Base-by-base conservation (phyloP, 2,113 vertebrate genomes). In the Esox niger region DNA sequence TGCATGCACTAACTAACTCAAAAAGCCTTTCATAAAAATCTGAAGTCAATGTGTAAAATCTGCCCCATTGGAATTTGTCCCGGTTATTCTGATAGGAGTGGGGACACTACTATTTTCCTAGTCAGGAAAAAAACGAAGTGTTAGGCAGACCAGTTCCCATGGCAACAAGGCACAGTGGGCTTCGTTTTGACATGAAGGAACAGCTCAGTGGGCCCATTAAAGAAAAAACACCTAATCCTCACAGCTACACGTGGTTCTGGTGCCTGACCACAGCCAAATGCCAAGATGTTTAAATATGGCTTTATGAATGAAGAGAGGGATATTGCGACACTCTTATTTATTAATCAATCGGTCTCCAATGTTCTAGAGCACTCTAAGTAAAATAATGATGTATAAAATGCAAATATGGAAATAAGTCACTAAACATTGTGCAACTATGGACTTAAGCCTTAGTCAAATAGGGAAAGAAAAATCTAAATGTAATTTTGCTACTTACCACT, bases 141-240 rank as follows among this genome's bases (percentile, higher is more conserved):
- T 65, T 66, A 66, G 77, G 82, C 82, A 78, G 82, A 87, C 78
- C 82, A 66, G 89, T 91, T 91, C 84, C 89, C 89, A 91, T 91
- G 86, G 89, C 66, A 91, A 91, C 90, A 52, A 46, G 30, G 77
- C 82, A 82, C 84, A 88, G 78, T 78, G 78, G 79, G 83, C 79
- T 78, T 77, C 78, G 84, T 85, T 80, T 84, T 78, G 84, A 85
- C 77, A 79, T 69, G 77, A 77, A 79, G 73, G 66, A 84, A 78
- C 75, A 84, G 82, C 82, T 84, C 75, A 83, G 73, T 76, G 79
- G 82, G 80, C 75, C 76, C 74, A 66, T 84, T 84, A 79, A 86
- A 85, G 75, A 76, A 23, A 71, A 69, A 78, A 82, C 71, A 81
- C 76, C 74, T 69, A 60, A 68, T 70, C 68, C 74, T 32, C 13